These are phyloP conservation scores for Blomia tropicalis DNA, from an alignment of 2,888 invertebrate species.

Conservation along the genomic window DNA sequence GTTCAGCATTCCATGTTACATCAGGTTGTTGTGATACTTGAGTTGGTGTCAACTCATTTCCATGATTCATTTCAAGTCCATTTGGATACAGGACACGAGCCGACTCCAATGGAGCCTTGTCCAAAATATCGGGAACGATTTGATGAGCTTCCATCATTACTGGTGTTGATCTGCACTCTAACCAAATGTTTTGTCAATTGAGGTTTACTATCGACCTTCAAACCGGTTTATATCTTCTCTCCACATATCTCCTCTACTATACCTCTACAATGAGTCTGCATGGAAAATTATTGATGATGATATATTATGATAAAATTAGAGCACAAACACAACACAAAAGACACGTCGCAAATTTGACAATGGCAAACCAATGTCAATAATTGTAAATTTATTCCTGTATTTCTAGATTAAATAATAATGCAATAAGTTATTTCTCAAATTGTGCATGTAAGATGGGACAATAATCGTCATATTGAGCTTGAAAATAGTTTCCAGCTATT, in stretches of 20 bases:
- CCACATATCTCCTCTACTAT: too few relatives aligned
- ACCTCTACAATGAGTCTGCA: too few relatives aligned
- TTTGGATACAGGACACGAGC: conserved; percentile 37
- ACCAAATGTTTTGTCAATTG: too few relatives aligned
- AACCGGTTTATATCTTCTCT: neutral
- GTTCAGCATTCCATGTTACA: conserved; percentile 22
- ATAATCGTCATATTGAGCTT: conserved; percentile 27
- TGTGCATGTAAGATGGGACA: conserved; percentile 40
- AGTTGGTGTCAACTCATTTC: conserved; percentile 27
- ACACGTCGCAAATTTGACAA: neutral
- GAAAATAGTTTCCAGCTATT: conserved; percentile 27
- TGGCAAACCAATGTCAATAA: neutral
- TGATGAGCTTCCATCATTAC: conserved; percentile 42
- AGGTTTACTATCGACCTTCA: too few relatives aligned
- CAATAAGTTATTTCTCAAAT: too few relatives aligned
- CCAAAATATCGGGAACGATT: conserved; percentile 58
- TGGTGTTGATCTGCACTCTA: neutral
- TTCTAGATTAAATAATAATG: too few relatives aligned
- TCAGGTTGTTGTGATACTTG: conserved; percentile 25
- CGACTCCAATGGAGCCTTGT: conserved; percentile 45
- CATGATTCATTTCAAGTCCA: conserved; percentile 25
- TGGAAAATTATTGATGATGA: too few relatives aligned
- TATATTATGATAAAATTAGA: too few relatives aligned
- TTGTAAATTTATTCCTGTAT: too few relatives aligned
- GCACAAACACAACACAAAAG: neutral